Evolutionary conservation across 2,888 invertebrate species (phyloP).

Genomic region (Oegoconia quadripuncta): DNA sequence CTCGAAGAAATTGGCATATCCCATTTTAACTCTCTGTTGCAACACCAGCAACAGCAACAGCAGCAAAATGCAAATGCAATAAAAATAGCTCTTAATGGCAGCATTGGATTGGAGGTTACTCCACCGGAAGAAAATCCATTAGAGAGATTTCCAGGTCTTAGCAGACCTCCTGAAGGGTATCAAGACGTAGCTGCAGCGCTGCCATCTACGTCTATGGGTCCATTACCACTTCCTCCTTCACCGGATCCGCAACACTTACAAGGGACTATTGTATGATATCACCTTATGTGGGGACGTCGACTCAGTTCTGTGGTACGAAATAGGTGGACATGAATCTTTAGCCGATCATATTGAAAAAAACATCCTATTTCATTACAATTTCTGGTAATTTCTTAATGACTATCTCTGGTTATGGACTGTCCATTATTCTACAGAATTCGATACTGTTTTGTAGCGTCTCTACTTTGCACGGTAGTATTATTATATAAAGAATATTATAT

Average conservation of each 20-base stretch:
- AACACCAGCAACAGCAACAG: slow-evolving; percentile 73
- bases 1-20: slow-evolving; percentile 92
- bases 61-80: slow-evolving; percentile 87
- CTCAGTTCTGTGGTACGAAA: slow-evolving; percentile 87
- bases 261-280: slow-evolving; percentile 97
- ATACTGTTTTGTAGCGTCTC: slow-evolving; percentile 54
- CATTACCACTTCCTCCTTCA: slow-evolving; percentile 50
- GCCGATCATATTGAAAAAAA: not conserved
- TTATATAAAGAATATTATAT: slow-evolving; percentile 23
- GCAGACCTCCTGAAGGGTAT: slow-evolving; percentile 56
- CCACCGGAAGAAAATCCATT: slow-evolving; percentile 83
- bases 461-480: slow-evolving; percentile 40
- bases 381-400: slow-evolving; percentile 2
- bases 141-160: slow-evolving; percentile 63
- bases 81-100: slow-evolving; percentile 91
- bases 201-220: slow-evolving; percentile 55
- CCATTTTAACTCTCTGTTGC: slow-evolving; percentile 85
- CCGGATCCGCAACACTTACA: slow-evolving; percentile 87
- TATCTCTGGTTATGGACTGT: slow-evolving; percentile 10
- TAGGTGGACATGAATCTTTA: slow-evolving; percentile 80
- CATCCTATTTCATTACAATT: not conserved
- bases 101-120: slow-evolving; percentile 90
- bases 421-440: slow-evolving; percentile 38
- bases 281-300: slow-evolving; percentile 95
- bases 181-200: slow-evolving; percentile 72